Percentiles rank a stretch among this genome's conserved stretches.
Evolutionary conservation across 2,888 invertebrate species (phyloP).

Genomic region (Bombyx huttoni): DNA sequence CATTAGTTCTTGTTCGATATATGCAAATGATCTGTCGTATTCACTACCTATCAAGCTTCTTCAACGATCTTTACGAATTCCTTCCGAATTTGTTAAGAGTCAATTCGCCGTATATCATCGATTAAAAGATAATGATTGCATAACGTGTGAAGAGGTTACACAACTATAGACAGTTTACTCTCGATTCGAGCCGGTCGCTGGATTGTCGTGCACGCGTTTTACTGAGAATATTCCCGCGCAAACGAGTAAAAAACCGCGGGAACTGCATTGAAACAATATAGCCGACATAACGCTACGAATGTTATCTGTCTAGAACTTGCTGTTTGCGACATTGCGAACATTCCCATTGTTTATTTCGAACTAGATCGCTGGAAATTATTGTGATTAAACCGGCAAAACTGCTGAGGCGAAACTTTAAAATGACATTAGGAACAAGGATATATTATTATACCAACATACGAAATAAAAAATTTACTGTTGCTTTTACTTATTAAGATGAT

Average conservation of each 20-base stretch:
- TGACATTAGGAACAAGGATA: too few species aligned
- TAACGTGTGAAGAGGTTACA: conserved; percentile 50
- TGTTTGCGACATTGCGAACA: conserved; percentile 50
- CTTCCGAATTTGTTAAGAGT: too few species aligned
- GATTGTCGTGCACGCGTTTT: conserved; percentile 64
- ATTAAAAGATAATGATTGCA: conserved; percentile 27
- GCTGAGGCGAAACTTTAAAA: too few species aligned
- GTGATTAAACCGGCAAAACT: not conserved
- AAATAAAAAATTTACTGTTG: too few species aligned
- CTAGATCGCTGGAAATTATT: conserved; percentile 10
- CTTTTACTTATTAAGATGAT: too few species aligned
- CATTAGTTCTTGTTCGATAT: too few species aligned
- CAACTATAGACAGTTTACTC: conserved; percentile 60
- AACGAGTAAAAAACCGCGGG: conserved; percentile 66
- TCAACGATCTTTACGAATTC: too few species aligned
- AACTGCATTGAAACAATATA: conserved; percentile 56
- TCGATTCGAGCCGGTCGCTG: conserved; percentile 48
- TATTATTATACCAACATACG: too few species aligned
- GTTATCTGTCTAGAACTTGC: conserved; percentile 44
- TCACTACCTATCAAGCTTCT: not conserved
- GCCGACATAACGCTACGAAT: conserved; percentile 66
- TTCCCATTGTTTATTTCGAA: conserved; percentile 44
- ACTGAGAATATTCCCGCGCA: conserved; percentile 70
- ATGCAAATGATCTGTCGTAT: not conserved
- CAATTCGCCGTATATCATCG: not conserved